A percentile compares a stretch with the other conserved stretches of the same genome.
Conservation (phyloP, 2,888 invertebrate genomes). For the Tinea pellionella region DNA sequence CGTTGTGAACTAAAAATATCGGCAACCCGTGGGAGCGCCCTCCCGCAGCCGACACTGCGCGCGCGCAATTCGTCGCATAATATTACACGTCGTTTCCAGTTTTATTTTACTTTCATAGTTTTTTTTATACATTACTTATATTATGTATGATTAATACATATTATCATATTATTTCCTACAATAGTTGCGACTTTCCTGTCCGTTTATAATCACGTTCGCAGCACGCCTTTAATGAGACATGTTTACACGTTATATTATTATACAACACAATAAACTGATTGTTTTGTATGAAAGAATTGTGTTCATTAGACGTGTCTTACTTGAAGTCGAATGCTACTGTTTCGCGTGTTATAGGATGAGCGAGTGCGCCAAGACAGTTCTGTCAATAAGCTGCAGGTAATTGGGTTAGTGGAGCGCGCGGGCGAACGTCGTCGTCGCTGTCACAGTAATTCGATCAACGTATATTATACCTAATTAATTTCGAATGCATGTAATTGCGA, state of each 20-base stretch:
- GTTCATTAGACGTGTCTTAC: too few relatives aligned
- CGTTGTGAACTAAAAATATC: slow-evolving; percentile 76
- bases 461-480: not conserved
- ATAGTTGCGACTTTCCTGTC: not conserved
- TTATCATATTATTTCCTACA: not conserved
- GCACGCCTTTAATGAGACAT: not conserved
- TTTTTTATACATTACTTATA: not conserved
- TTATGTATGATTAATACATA: too few relatives aligned
- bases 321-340: not conserved
- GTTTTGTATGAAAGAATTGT: too few relatives aligned
- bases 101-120: not conserved
- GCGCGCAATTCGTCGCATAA: slow-evolving; percentile 61
- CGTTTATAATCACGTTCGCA: not conserved
- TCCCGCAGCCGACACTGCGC: slow-evolving; percentile 62
- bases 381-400: slow-evolving; percentile 32
- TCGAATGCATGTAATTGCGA: not conserved
- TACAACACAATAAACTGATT: not conserved
- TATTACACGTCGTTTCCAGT: slow-evolving; percentile 21
- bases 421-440: not conserved
- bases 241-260: not conserved
- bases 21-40: slow-evolving; percentile 70
- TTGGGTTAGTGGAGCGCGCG: slow-evolving; percentile 57
- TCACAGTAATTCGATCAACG: not conserved
- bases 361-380: slow-evolving; percentile 4
- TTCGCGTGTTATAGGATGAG: not conserved